These are phyloP conservation scores for Scaptomyza reducta DNA, from an alignment of 2,888 invertebrate genomes.

Conservation along the genomic window DNA sequence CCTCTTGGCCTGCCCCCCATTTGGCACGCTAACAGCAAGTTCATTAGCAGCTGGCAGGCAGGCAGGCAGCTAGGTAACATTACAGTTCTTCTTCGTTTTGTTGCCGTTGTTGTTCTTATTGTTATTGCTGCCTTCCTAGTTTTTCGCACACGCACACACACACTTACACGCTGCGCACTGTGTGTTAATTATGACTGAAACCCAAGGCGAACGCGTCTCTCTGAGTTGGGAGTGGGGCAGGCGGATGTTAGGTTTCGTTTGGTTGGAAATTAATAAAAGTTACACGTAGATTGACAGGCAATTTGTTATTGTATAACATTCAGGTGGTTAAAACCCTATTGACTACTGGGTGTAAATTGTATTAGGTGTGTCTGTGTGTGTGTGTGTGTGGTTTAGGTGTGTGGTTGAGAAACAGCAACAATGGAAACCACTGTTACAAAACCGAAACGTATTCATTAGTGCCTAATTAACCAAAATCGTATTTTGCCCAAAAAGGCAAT, in stretches of 20 bases:
- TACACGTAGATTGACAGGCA: slow-evolving; percentile 80
- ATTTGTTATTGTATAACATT: slow-evolving; percentile 72
- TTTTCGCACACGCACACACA: slow-evolving; percentile 41
- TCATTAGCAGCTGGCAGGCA: slow-evolving; percentile 44
- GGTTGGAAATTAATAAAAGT: slow-evolving; percentile 75
- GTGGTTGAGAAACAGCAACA: slow-evolving; percentile 44
- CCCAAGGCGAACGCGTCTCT: slow-evolving; percentile 20
- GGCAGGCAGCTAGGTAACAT: slow-evolving; percentile 45
- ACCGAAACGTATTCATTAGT: slow-evolving; percentile 68
- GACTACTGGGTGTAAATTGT: slow-evolving; percentile 49
- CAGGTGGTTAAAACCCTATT: slow-evolving; percentile 59
- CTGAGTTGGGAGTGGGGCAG: not conserved
- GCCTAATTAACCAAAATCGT: slow-evolving; percentile 72
- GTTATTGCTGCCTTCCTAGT: slow-evolving; percentile 30
- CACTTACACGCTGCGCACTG: slow-evolving; percentile 11
- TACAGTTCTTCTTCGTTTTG: slow-evolving; percentile 48
- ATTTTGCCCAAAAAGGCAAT: slow-evolving; percentile 67
- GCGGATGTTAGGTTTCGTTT: not conserved
- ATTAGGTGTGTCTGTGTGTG: slow-evolving; percentile 13
- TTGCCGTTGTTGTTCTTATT: not conserved
- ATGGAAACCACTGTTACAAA: slow-evolving; percentile 2
- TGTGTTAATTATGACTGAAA: slow-evolving; percentile 68
- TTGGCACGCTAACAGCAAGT: slow-evolving; percentile 53
- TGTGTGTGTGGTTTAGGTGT: slow-evolving; percentile 44
- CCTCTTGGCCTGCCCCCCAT: slow-evolving; percentile 11